phyloP scores from a whole-genome alignment of 2,888 invertebrate genomes.

The Scaptomyza parva region DNA sequence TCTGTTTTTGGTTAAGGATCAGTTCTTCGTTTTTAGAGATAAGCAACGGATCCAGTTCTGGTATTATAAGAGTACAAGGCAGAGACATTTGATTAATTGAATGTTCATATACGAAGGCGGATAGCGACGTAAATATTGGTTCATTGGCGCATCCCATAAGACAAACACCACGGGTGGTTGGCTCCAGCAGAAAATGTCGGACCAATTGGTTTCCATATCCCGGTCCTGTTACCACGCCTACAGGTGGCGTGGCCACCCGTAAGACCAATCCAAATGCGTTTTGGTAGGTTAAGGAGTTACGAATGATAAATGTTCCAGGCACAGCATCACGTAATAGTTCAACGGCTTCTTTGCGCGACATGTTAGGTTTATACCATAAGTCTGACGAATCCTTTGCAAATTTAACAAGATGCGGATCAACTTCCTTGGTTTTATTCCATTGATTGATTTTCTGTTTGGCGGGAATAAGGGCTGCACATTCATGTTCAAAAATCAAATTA shows the following conservation, averaged over 20 bases:
- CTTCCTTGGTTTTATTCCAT: constrained; percentile 88
- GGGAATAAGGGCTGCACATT: background rate
- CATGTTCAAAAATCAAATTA: background rate
- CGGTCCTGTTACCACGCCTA: constrained; percentile 86
- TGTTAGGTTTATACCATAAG: constrained; percentile 98
- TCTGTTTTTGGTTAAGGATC: constrained; percentile 73
- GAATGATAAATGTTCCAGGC: constrained; percentile 97
- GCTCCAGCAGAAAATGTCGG: constrained; percentile 98
- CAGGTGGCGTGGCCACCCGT: constrained; percentile 94
- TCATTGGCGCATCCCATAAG: constrained; percentile 97
- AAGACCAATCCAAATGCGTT: constrained; percentile 97
- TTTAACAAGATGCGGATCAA: constrained; percentile 92
- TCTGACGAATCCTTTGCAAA: constrained; percentile 96
- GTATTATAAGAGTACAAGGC: constrained; percentile 94
- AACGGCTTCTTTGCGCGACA: constrained; percentile 97
- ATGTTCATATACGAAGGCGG: constrained; percentile 98
- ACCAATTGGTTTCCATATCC: constrained; percentile 92
- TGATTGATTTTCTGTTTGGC: constrained; percentile 1
- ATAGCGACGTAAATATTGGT: constrained; percentile 98
- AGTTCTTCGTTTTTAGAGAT: constrained; percentile 54
- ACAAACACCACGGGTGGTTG: constrained; percentile 97
- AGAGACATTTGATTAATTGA: constrained; percentile 98
- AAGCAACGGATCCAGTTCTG: constrained; percentile 84
- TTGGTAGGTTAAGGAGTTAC: constrained; percentile 91
- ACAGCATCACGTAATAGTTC: constrained; percentile 92